These are phyloP conservation scores for Umimayanthus chanpuru DNA, from an alignment of 92 coral and sea anemone genomes.

Conservation along the genomic window DNA sequence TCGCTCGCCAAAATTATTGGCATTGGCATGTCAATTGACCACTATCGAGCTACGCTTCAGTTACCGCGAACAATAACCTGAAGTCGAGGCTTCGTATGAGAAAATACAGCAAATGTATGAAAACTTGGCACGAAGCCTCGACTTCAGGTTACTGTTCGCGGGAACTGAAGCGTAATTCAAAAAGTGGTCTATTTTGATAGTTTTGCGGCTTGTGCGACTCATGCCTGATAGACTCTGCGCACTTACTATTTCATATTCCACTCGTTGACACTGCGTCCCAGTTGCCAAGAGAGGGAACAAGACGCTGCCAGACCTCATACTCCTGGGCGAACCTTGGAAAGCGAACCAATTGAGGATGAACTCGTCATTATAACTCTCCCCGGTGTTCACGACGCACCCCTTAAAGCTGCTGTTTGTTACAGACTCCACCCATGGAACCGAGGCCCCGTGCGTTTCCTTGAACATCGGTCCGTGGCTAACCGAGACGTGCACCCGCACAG, in stretches of 20 bases:
- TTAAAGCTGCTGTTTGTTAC: slow-evolving; percentile 6
- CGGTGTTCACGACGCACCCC: slow-evolving; percentile 26
- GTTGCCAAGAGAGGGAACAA: neutral
- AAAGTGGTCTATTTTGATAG: too few relatives aligned
- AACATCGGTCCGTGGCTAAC: neutral
- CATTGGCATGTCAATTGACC: too few relatives aligned
- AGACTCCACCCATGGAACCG: slow-evolving; percentile 35
- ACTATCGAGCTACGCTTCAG: too few relatives aligned
- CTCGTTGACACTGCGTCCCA: slow-evolving; percentile 13
- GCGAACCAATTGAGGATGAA: slow-evolving; percentile 15
- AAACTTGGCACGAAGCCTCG: too few relatives aligned
- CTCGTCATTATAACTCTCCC: neutral
- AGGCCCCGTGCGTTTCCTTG: neutral
- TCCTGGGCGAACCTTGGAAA: slow-evolving; percentile 9
- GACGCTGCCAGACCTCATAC: slow-evolving; percentile 19
- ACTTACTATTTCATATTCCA: neutral
- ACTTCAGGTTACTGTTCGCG: too few relatives aligned
- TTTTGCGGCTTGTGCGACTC: too few relatives aligned
- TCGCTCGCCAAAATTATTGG: too few relatives aligned
- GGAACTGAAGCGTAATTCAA: too few relatives aligned
- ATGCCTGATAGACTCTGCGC: too few relatives aligned
- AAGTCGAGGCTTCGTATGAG: too few relatives aligned
- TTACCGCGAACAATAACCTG: too few relatives aligned
- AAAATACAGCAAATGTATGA: too few relatives aligned
- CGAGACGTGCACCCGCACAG: neutral